Evolutionary conservation across 2,113 vertebrate genomes (phyloP), one percentile per base, ranked within the genome.

Genomic region (Taxidea taxus): DNA sequence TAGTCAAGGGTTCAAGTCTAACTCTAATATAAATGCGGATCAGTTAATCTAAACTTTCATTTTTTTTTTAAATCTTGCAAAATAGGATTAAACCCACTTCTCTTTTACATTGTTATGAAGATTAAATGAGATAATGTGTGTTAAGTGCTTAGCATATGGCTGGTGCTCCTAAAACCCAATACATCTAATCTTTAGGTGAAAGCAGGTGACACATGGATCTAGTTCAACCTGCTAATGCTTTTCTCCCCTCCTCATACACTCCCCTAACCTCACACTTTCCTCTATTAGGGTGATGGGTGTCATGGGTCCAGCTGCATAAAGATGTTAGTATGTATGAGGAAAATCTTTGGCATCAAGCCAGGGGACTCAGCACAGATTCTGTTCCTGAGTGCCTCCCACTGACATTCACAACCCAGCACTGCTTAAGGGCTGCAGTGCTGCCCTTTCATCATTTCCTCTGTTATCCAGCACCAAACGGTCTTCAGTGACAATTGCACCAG

Each of bases 51-150:
- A 44, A 89, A 37, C 15, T 87, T 95, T 37, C 56, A 66, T 95
- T 77, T 91, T 25, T 4, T 84, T 80, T 94, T 34, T 2, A 54
- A 54, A 68, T n/a, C 16, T 95, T 75, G 34, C 6, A 84, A 58
- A 92, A 47, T 23, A 3, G n/a, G 31, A 49, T 70, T 90, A 62
- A 29, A 42, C 15, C 4, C 10, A 58, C 81, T 92, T 47, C 31
- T 86, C 18, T 49, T 81, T 82, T 82, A 87, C 29, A 29, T 21
- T 72, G 20, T 70, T 75, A 14, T 75, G 44, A 95, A n/a, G 72
- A 94, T 97, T 96, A 87, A 97, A 81, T 97, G 90, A 95, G 89
- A 94, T 93, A 90, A 75, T 86, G 18, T 49, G 18, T 68, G 49
- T 56, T 64, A 49, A 60, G 27, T 37, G 29, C 15, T 83, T 80